Base-by-base conservation (phyloP, 2,888 invertebrate species). In the Aporophyla nigra region DNA sequence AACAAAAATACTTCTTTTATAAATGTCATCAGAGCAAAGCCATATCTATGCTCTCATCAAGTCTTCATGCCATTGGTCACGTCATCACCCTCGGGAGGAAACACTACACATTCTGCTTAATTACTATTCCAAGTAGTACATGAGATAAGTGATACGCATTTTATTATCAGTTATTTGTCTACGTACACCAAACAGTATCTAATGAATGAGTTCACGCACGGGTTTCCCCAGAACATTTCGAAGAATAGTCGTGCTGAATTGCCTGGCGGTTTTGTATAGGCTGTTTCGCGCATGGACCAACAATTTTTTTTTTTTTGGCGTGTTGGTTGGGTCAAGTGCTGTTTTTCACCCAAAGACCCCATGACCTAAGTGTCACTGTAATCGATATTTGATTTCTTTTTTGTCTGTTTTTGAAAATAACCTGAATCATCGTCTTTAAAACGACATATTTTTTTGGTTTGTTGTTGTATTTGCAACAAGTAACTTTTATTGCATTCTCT, bases 91-190 rank as follows among this genome's bases (percentile, higher is more conserved):
- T 21, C 0, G 33, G 21, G 56, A 71, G 51, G 51, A 77, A 78
- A 63, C 5, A 63, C 27, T 43, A 78, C 71, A 51, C 51, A 24
- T 56, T 78, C 78, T 33, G 21, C 56, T 51, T 77, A 58, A 78
- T 78, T 71, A 71, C 43, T 21, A 51, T 63, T 78, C 71, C 56
- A 24, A 16, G 71, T 46, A 71, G 5, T 19, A 19, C 24, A 27
- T n/a, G 21, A 68, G 40, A 76, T 63, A 76, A 81, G 9, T 54
- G 24, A 43, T 16, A 43, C 10, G 54, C n/a, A 61, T 61, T 71
- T 16, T 12, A 7, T 59, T 71, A 59, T 72, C 71, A 67, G 16
- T 53, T 72, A 27, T 71, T 43, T 72, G 27, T 21, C 1, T 49
- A 10, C 21, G 2, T 24, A 24, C 21, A 19, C 27, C 33, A 54